Percentiles rank a stretch among this genome's conserved stretches.
Evolutionary conservation across 2,797 vertebrate genomes (phyloP).

Genomic region (Sarcophilus harrisii): DNA sequence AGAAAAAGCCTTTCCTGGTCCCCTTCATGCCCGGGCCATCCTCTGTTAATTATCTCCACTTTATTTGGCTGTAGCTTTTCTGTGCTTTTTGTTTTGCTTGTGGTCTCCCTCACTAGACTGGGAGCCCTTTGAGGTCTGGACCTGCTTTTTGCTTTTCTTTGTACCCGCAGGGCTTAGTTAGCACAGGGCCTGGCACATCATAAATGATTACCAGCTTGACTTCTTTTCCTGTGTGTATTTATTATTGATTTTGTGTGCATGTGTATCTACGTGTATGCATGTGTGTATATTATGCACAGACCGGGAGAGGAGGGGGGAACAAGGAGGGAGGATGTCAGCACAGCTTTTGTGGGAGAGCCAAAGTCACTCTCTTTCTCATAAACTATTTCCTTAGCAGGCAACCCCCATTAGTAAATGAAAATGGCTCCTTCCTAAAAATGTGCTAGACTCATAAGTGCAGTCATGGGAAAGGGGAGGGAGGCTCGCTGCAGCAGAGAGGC

Average conservation of each 20-base stretch:
- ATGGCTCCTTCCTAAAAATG: background rate
- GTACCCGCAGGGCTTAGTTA: too few relatives aligned
- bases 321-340: background rate
- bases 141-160: too few relatives aligned
- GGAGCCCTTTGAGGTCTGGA: background rate
- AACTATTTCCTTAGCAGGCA: background rate
- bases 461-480: background rate
- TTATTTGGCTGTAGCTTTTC: background rate
- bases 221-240: background rate
- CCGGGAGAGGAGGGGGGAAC: accelerated
- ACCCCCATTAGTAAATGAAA: background rate
- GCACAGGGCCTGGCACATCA: too few relatives aligned
- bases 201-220: background rate
- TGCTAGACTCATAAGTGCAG: too few relatives aligned
- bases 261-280: too few relatives aligned
- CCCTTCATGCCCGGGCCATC: too few relatives aligned
- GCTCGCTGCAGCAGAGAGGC: too few relatives aligned
- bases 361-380: background rate
- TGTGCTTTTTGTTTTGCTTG: background rate
- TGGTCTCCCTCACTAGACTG: background rate
- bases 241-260: background rate
- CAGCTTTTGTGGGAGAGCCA: too few relatives aligned
- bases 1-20: background rate
- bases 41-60: background rate
- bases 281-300: too few relatives aligned